A percentile compares a stretch with the other conserved stretches of the same genome.
Evolutionary conservation across 2,797 vertebrate genomes (phyloP).

Genomic region (Takifugu ocellatus): DNA sequence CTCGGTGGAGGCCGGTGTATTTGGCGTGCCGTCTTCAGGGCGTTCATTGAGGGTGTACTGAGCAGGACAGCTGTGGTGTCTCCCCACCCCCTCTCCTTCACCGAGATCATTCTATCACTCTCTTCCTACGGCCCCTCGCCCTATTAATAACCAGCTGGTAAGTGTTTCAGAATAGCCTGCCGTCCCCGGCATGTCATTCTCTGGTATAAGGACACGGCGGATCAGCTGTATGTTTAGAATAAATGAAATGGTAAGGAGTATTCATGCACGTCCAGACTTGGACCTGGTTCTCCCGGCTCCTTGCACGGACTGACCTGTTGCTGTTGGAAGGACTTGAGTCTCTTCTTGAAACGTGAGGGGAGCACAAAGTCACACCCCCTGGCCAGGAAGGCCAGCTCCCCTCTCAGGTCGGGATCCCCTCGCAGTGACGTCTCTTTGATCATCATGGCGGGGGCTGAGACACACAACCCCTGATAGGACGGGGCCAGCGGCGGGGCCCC

Average conservation of each 20-base stretch:
- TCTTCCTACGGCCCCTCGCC: slow-evolving; percentile 79
- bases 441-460: slow-evolving; percentile 86
- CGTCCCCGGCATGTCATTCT: slow-evolving; percentile 72
- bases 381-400: slow-evolving; percentile 96
- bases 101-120: slow-evolving; percentile 86
- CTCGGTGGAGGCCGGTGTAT: slow-evolving; percentile 6
- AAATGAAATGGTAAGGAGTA: slow-evolving; percentile 2
- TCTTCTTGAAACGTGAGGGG: slow-evolving; percentile 97
- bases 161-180: slow-evolving; percentile 88
- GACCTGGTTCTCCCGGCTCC: slow-evolving; percentile 8
- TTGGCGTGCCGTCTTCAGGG: slow-evolving; percentile 9
- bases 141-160: slow-evolving; percentile 93
- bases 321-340: slow-evolving; percentile 97
- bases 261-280: neutral
- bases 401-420: slow-evolving; percentile 94
- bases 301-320: slow-evolving; percentile 88
- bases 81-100: slow-evolving; percentile 69
- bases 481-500: slow-evolving; percentile 45
- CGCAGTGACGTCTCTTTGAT: slow-evolving; percentile 96
- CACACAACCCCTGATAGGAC: slow-evolving; percentile 44
- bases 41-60: slow-evolving; percentile 53
- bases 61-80: slow-evolving; percentile 75
- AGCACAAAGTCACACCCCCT: slow-evolving; percentile 98
- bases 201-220: slow-evolving; percentile 27
- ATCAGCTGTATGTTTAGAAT: slow-evolving; percentile 14